Base-by-base conservation (phyloP, 2,113 vertebrate genomes). In the Saccopteryx bilineata region DNA sequence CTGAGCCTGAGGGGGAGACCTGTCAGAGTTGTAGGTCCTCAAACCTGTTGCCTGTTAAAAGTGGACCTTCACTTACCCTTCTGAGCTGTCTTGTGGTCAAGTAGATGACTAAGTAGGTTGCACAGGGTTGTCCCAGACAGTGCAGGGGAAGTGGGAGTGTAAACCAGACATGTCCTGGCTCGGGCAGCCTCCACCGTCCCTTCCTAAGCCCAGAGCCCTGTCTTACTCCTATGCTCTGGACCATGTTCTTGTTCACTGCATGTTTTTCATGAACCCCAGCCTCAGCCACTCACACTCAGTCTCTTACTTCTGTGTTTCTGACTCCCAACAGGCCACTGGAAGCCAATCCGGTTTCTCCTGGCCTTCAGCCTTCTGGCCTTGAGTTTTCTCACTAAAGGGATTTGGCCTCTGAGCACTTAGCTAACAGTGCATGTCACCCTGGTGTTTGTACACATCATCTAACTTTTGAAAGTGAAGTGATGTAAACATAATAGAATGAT, bases 401-500 rank as follows among this genome's bases (percentile, higher is more conserved):
- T 46, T 33, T 28, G 52, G 21, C 50, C 33, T 14, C 2, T 8
- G 66, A 63, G 12, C 0, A 1, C 2, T 19, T 52, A 76, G 71
- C 23, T 18, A 23, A 33, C 31, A 52, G 17, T 10, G 14, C 60
- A 21, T 11, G 10, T 7, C 48, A 39, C 74, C 4, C 19, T 9
- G 23, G 60, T 19, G 33, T 54, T 50, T 65, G 71, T 52, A 4
- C 19, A 46, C 10, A 4, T 19, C 15, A 17, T 9, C 31, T 60
- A 26, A 26, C 56, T 17, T 71, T 26, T 17, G 28, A 79, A 26
- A 66, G 72, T n/a, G 6, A 71, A 54, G 17, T 12, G 79, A 71
- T 4, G 0, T 54, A 8, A 21, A 23, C 10, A 7, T 21, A 31
- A 28, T 2, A 5, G 71, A 18, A 23, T 0, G 7, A 12, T 9